phyloP scores from a whole-genome alignment of 2,797 vertebrate genomes.

The Poeciliopsis turneri region DNA sequence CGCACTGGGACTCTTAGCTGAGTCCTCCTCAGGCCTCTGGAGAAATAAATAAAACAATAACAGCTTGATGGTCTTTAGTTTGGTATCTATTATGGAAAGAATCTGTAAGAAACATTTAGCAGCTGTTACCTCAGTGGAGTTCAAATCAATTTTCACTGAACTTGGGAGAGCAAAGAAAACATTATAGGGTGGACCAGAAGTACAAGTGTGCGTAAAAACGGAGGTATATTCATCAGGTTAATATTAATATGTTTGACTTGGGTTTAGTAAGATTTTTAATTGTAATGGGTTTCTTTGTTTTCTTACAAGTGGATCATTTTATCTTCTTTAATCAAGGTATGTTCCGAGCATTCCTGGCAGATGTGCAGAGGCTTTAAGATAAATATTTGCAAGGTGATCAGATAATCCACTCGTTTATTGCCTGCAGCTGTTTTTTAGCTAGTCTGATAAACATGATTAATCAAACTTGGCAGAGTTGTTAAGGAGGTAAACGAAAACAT shows the following conservation, averaged over 20 bases:
- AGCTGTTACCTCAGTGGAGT: slow-evolving; percentile 13
- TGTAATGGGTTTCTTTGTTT: slow-evolving; percentile 5
- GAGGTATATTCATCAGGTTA: slow-evolving; percentile 15
- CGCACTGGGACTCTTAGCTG: slow-evolving; percentile 58
- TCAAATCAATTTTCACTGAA: slow-evolving; percentile 21
- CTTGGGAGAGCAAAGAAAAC: slow-evolving; percentile 6
- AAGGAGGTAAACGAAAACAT: background rate
- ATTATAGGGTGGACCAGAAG: background rate
- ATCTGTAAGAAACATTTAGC: slow-evolving; percentile 27
- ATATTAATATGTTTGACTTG: slow-evolving; percentile 8
- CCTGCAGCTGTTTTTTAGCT: slow-evolving; percentile 12
- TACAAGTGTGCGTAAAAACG: background rate
- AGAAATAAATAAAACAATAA: slow-evolving; percentile 67
- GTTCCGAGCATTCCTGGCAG: background rate
- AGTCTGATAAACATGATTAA: background rate
- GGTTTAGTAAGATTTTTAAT: slow-evolving; percentile 42
- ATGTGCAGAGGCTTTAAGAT: background rate
- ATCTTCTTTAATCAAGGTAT: background rate
- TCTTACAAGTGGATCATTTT: background rate
- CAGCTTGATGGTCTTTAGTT: slow-evolving; percentile 47
- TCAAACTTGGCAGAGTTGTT: background rate
- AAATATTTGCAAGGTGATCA: slow-evolving; percentile 9
- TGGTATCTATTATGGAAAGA: slow-evolving; percentile 34
- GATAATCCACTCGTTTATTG: slow-evolving; percentile 5
- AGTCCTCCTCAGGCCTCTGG: slow-evolving; percentile 58